Evolutionary conservation across 2,797 vertebrate species (phyloP).

Genomic region (Falco novaeseelandiae): DNA sequence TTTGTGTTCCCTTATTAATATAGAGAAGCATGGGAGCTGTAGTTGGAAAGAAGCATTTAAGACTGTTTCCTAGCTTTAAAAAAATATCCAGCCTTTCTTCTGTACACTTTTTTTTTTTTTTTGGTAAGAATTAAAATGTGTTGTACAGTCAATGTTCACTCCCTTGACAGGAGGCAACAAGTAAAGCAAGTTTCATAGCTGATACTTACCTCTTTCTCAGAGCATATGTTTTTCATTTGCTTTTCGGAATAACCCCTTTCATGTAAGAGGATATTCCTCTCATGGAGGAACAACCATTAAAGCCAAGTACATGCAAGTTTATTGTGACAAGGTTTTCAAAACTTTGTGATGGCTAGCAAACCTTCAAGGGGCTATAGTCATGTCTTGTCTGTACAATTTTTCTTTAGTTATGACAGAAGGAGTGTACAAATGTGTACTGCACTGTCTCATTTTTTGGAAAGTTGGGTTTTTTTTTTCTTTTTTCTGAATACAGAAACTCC

Average conservation of each 20-base stretch:
- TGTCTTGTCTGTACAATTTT: not conserved
- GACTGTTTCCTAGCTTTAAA: not conserved
- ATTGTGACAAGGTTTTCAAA: slow-evolving; percentile 25
- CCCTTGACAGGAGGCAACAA: not conserved
- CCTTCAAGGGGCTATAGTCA: not conserved
- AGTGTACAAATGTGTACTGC: not conserved
- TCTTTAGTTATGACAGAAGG: not conserved
- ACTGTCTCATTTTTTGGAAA: not conserved
- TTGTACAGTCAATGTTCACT: not conserved
- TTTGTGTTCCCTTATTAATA: not conserved
- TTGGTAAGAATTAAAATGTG: not conserved
- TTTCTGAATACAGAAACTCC: not conserved
- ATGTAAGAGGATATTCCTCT: not conserved
- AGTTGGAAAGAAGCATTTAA: not conserved
- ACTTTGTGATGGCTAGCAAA: not conserved
- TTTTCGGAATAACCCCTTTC: not conserved
- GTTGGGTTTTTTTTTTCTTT: not conserved
- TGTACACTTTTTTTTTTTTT: not conserved
- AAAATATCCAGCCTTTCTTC: not conserved
- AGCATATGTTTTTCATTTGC: not conserved
- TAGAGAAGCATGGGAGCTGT: not conserved
- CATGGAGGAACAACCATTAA: not conserved
- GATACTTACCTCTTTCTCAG: not conserved
- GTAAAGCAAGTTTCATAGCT: not conserved
- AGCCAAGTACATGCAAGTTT: not conserved